Evolutionary conservation across 2,888 invertebrate species (phyloP).

Genomic region (Cepaea hortensis): DNA sequence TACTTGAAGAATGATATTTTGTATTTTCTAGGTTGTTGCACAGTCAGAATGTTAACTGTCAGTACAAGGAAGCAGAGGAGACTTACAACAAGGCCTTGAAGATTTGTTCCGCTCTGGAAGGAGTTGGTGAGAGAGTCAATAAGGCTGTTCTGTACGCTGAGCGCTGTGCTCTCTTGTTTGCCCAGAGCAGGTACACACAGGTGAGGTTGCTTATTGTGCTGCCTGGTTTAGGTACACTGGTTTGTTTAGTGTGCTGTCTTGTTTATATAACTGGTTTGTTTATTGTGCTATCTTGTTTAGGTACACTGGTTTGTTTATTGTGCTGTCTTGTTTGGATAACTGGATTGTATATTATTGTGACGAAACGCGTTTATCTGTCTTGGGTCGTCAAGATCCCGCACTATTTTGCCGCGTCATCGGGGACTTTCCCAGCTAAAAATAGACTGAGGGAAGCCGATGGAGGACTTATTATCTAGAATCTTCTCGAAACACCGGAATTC

Average conservation of each 20-base stretch:
- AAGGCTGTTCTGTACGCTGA: conserved; percentile 87
- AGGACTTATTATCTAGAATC: too few species aligned
- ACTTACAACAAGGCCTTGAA: conserved; percentile 82
- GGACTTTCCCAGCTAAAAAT: too few species aligned
- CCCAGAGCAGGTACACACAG: conserved; percentile 89
- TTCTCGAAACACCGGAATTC: too few species aligned
- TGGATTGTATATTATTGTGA: too few species aligned
- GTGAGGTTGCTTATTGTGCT: conserved; percentile 77
- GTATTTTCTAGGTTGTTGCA: conserved; percentile 83
- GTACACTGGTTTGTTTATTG: background rate
- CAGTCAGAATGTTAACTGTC: conserved; percentile 88
- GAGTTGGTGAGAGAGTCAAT: conserved; percentile 76
- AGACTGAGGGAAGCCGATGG: too few species aligned
- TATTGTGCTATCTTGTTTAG: too few species aligned
- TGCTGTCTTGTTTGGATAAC: background rate
- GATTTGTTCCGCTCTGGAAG: conserved; percentile 79
- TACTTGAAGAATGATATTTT: background rate
- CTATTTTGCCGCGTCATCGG: too few species aligned
- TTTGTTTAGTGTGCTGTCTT: background rate
- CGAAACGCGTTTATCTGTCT: too few species aligned
- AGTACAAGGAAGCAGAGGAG: conserved; percentile 85
- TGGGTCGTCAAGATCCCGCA: too few species aligned
- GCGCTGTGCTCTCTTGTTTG: conserved; percentile 88
- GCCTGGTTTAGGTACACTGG: background rate
- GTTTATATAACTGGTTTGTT: background rate